A percentile compares a stretch with the other conserved stretches of the same genome.
These are phyloP conservation scores for Polypterus bichir DNA, from an alignment of 2,113 vertebrate species.

Conservation along the genomic window DNA sequence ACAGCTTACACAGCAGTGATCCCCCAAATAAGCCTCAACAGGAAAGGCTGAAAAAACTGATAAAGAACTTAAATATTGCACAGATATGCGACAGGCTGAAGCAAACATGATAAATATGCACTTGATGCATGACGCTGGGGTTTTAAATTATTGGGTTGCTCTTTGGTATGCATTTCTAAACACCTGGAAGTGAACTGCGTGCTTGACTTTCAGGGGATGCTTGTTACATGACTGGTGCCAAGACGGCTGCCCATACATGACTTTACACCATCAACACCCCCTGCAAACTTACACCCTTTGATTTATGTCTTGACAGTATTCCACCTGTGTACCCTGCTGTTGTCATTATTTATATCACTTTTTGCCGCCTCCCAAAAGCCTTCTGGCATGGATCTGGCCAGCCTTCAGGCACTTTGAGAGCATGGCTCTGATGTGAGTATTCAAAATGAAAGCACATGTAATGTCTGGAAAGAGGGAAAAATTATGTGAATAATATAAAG, in stretches of 20 bases:
- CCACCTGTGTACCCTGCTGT: conserved; percentile 14
- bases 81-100: too few species aligned
- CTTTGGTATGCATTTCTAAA: conserved; percentile 26
- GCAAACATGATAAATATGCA: too few species aligned
- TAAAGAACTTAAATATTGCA: too few species aligned
- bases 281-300: conserved; percentile 16
- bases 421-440: too few species aligned
- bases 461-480: too few species aligned
- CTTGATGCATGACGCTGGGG: neutral
- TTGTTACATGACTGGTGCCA: conserved; percentile 19
- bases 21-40: too few species aligned
- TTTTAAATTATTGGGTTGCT: conserved; percentile 13
- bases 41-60: too few species aligned
- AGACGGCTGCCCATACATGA: conserved; percentile 4
- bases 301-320: conserved; percentile 26
- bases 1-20: too few species aligned
- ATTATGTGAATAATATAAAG: too few species aligned
- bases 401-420: neutral
- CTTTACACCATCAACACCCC: conserved; percentile 24
- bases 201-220: conserved; percentile 13
- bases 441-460: too few species aligned
- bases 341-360: conserved; percentile 17
- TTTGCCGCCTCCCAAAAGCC: neutral
- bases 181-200: conserved; percentile 25
- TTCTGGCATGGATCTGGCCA: neutral